phyloP scores from a whole-genome alignment of 2,888 invertebrate species.

The Hedya salicella region DNA sequence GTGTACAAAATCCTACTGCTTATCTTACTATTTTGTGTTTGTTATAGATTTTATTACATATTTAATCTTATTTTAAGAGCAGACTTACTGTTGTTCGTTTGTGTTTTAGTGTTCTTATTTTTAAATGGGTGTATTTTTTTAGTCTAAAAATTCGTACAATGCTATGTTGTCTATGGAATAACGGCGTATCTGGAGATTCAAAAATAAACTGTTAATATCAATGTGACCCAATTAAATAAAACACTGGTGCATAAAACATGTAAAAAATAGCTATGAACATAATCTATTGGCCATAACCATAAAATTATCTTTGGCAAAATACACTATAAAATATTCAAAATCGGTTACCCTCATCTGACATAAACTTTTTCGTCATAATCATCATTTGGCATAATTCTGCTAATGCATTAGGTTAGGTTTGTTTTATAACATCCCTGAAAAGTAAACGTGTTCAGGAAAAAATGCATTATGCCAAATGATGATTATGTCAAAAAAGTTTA shows the following conservation, averaged over 20 bases:
- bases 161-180: background rate
- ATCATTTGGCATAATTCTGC: no score
- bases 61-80: slow-evolving; percentile 24
- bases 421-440: no score
- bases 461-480: no score
- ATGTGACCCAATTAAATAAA: background rate
- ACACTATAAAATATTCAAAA: slow-evolving; percentile 8
- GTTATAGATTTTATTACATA: slow-evolving; percentile 3
- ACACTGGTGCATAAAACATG: background rate
- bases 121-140: background rate
- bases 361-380: no score
- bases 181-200: background rate
- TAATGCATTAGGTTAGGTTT: no score
- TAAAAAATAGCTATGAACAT: slow-evolving; percentile 1
- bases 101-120: slow-evolving; percentile 10
- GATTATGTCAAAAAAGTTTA: no score
- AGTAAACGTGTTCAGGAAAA: no score
- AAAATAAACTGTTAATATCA: background rate
- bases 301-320: slow-evolving; percentile 23
- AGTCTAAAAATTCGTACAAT: background rate
- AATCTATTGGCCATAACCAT: slow-evolving; percentile 4
- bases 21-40: slow-evolving; percentile 29
- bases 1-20: slow-evolving; percentile 37
- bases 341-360: no score
- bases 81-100: slow-evolving; percentile 41